Evolutionary conservation across 2,797 vertebrate genomes (phyloP).

Genomic region (Peromyscus melanophrys): DNA sequence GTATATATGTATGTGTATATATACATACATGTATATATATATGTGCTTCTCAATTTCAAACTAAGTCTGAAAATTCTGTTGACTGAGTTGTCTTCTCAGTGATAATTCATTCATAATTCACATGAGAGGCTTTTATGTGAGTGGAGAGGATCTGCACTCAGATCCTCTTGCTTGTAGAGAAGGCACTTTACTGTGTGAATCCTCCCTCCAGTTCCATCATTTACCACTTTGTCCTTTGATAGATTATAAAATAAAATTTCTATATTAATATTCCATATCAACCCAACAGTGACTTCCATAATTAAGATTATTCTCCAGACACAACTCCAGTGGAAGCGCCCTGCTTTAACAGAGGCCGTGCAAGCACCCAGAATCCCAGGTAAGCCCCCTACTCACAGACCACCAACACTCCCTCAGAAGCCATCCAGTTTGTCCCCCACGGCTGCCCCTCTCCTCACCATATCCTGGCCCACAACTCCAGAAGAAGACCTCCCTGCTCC

Average conservation of each 20-base stretch:
- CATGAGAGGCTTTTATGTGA: no score
- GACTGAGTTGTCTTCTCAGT: no score
- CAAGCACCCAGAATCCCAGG: background rate
- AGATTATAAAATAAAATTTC: background rate
- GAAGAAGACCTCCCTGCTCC: background rate
- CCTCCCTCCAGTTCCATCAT: background rate
- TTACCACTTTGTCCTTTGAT: background rate
- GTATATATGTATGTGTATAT: no score
- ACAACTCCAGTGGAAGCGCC: background rate
- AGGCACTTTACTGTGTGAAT: no score
- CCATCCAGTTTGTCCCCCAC: background rate
- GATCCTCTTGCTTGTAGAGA: no score
- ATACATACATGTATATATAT: no score
- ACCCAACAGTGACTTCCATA: background rate
- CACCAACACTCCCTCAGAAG: background rate
- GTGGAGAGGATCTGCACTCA: no score
- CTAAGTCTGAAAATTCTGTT: background rate
- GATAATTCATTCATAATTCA: no score
- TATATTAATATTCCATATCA: background rate
- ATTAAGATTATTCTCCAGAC: background rate
- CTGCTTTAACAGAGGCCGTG: background rate
- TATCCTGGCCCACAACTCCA: background rate
- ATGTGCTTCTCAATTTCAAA: background rate
- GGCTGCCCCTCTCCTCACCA: accelerated
- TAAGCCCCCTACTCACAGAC: background rate